Evolutionary conservation across 2,113 vertebrate species (phyloP).

Genomic region (Prochilodus magdalenae): DNA sequence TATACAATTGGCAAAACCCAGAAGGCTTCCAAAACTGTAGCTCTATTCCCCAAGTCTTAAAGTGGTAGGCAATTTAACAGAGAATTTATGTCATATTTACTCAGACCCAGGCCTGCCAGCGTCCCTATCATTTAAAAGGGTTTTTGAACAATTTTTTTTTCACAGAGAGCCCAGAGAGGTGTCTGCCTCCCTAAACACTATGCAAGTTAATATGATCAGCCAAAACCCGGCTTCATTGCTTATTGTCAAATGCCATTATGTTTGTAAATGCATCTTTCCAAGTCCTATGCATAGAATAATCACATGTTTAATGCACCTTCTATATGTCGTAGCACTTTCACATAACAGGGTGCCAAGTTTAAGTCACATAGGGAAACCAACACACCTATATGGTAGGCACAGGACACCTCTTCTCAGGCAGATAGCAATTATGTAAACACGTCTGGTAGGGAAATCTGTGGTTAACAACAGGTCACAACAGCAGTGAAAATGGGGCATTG

Average conservation of each 20-base stretch:
- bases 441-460: too few relatives aligned
- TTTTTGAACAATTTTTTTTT: constrained; percentile 10
- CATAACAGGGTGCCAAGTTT: background rate
- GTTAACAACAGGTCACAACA: too few relatives aligned
- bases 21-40: background rate
- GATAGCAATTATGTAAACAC: too few relatives aligned
- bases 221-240: background rate
- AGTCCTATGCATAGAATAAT: background rate
- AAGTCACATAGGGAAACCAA: too few relatives aligned
- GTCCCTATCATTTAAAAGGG: background rate
- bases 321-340: background rate
- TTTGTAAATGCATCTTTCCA: background rate
- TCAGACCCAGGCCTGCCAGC: background rate
- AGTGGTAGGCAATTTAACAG: background rate
- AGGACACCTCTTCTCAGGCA: too few relatives aligned
- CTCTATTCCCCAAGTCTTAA: background rate
- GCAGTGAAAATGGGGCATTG: too few relatives aligned
- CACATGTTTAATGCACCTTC: background rate
- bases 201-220: background rate
- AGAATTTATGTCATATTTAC: background rate
- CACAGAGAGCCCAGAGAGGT: background rate
- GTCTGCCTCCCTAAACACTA: constrained; percentile 13
- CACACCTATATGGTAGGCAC: too few relatives aligned
- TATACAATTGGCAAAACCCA: background rate
- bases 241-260: background rate